Conservation (phyloP, 2,797 vertebrate species). For the Chrysocyon brachyurus region DNA sequence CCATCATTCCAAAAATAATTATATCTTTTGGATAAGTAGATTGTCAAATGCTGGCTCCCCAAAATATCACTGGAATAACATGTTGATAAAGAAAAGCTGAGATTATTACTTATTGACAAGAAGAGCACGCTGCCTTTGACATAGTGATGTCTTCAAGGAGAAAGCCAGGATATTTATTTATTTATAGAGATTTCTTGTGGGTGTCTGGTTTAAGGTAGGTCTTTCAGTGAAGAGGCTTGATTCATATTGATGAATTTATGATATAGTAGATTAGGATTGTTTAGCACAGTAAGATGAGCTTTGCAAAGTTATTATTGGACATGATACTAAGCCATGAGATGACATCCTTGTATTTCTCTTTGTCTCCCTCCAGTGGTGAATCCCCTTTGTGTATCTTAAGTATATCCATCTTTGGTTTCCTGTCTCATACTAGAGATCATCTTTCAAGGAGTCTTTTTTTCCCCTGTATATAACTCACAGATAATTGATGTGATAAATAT, state of each 20-base stretch:
- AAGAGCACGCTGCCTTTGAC: neutral
- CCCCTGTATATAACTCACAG: neutral
- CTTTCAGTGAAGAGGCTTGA: neutral
- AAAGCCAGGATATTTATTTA: neutral
- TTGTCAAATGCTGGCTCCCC: neutral
- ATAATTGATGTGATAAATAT: neutral
- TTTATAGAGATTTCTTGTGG: neutral
- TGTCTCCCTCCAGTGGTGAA: neutral
- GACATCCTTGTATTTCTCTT: neutral
- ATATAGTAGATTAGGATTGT: neutral
- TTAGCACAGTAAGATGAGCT: neutral
- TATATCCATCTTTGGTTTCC: neutral
- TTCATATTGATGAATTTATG: neutral
- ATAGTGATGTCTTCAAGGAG: neutral
- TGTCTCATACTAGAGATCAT: neutral
- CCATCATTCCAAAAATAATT: constrained; percentile 16
- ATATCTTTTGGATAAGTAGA: neutral
- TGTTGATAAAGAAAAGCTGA: neutral
- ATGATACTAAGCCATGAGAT: neutral
- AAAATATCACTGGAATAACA: neutral
- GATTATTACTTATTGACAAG: neutral
- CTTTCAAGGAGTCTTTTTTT: neutral
- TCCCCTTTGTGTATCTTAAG: neutral
- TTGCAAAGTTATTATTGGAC: constrained; percentile 37
- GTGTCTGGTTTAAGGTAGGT: neutral